Evolutionary conservation across 2,888 invertebrate genomes (phyloP), one percentile per base, ranked within the genome.

Genomic region (Oxyteleia sp.): DNA sequence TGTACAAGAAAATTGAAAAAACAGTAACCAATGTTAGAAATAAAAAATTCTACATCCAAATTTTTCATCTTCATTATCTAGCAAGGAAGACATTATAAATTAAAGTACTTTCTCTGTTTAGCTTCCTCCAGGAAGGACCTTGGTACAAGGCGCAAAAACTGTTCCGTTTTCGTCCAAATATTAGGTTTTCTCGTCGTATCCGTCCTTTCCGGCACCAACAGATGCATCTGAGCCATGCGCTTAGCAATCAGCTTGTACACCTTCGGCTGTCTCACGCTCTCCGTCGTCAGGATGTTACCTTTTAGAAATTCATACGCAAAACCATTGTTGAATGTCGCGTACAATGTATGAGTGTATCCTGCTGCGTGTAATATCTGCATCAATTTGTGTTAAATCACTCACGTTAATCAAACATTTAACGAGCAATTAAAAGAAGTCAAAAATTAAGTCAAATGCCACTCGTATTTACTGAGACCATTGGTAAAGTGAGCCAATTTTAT

Each of bases 271-370:
- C 94, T 93, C 4, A 97, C 96, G 83, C 95, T 95, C 45, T 95
- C 94, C 15, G 94, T 93, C 82, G 95, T 96, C 16, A 98, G 93
- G n/a, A 97, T 97, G 79, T 95, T 95, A 51, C 99, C 99, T 84
- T 97, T 96, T 85, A 96, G 95, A 93, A 95, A 98, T 93, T 98
- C 96, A 93, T 99, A 99, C 43, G 97, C 97, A 86, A 99, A 94
- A 10, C 99, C 99, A 95, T 99, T 99, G 88, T 96, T 95, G 94
- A 99, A 99, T 53, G 96, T 96, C 57, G 97, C 98, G 94, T 97
- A 98, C 51, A 99, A 94, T 55, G 96, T 95, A 63, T 99, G 97
- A 49, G 98, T 98, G 88, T 97, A 95, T 15, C 97, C 97, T 87
- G 95, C 95, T 80, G 95, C 94, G 92, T 98, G 95, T 84, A 97